Conservation (phyloP, 2,797 vertebrate species). For the Taenioides sp. region DNA sequence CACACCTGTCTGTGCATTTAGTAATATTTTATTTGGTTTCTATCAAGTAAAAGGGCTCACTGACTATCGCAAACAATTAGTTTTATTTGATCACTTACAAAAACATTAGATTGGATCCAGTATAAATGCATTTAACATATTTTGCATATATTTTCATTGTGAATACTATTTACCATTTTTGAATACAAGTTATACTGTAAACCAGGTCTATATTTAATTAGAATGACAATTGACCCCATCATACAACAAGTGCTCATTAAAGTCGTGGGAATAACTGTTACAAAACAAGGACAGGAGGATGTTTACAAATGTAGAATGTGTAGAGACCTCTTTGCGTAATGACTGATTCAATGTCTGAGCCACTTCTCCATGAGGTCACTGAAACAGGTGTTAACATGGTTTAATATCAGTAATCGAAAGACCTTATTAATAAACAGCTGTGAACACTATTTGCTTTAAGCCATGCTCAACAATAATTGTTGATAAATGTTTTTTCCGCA, state of each 20-base stretch:
- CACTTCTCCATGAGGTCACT: not conserved
- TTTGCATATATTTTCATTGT: not conserved
- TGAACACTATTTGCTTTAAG: conserved; percentile 14
- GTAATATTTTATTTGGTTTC: not conserved
- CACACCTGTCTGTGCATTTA: not conserved
- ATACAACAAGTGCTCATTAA: not conserved
- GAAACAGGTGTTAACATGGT: not conserved
- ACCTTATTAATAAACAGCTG: conserved; percentile 4
- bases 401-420: not conserved
- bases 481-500: conserved; percentile 19
- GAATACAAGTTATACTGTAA: not conserved
- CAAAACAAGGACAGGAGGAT: not conserved
- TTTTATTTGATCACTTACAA: not conserved
- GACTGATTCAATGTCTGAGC: not conserved
- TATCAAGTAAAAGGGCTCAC: conserved; percentile 8
- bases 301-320: conserved; percentile 3
- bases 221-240: not conserved
- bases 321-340: not conserved
- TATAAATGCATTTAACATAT: not conserved
- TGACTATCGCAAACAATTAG: not conserved
- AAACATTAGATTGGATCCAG: not conserved
- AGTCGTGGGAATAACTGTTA: not conserved
- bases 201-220: not conserved
- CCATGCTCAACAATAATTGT: conserved; percentile 12
- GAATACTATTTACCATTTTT: not conserved